phyloP scores from a whole-genome alignment of 2,888 invertebrate species.

The Drosophila falleni region DNA sequence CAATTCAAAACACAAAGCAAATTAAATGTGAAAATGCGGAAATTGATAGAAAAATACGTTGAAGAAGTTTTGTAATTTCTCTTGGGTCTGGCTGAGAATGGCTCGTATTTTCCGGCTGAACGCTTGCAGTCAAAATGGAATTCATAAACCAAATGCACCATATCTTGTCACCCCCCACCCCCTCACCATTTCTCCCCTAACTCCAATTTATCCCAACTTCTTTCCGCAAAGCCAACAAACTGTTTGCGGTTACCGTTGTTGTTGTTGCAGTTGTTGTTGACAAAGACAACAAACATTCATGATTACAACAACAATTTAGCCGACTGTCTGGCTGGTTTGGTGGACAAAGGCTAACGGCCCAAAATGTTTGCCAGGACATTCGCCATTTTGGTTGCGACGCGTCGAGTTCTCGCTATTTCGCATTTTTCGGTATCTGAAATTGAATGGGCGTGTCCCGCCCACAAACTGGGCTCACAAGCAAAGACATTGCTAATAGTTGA shows the following conservation, averaged over 20 bases:
- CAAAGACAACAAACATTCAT: constrained; percentile 43
- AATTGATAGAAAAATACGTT: constrained; percentile 51
- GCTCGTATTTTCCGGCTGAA: constrained; percentile 67
- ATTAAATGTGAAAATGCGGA: constrained; percentile 26
- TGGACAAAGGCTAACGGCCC: constrained; percentile 33
- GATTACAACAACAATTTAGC: constrained; percentile 52
- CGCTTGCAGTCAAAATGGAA: constrained; percentile 67
- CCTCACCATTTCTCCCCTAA: background rate
- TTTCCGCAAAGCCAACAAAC: constrained; percentile 31
- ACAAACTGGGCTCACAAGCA: constrained; percentile 12
- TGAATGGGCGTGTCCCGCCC: constrained; percentile 52
- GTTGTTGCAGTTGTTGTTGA: constrained; percentile 31
- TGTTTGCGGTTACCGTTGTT: constrained; percentile 54
- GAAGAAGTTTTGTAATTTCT: constrained; percentile 23
- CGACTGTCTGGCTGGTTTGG: constrained; percentile 18
- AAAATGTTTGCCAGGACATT: constrained; percentile 39
- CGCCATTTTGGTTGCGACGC: constrained; percentile 30
- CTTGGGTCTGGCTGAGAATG: constrained; percentile 18
- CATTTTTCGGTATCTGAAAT: constrained; percentile 52
- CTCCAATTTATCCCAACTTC: background rate
- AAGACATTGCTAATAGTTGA: constrained; percentile 59
- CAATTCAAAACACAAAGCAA: constrained; percentile 20
- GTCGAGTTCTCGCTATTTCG: constrained; percentile 25
- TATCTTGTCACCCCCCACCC: constrained; percentile 10
- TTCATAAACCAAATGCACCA: constrained; percentile 70